phyloP scores from a whole-genome alignment of 2,797 vertebrate species.

The Hipposideros larvatus region DNA sequence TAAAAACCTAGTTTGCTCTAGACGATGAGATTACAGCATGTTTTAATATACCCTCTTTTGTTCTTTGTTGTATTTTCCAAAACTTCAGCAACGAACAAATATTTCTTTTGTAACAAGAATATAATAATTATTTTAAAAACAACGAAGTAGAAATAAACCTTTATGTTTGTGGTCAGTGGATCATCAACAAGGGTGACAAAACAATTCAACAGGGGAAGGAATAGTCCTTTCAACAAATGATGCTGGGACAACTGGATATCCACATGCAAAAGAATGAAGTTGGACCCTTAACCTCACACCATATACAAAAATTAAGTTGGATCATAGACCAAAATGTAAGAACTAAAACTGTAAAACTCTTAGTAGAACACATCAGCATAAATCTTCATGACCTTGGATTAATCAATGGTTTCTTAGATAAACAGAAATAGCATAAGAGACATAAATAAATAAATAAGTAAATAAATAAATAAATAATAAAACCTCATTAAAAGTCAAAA shows the following conservation, averaged over 20 bases:
- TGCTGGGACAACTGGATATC: neutral
- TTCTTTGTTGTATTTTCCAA: neutral
- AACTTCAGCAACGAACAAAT: neutral
- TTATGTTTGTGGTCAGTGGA: neutral
- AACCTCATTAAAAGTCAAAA: neutral
- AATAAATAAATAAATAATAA: too few species aligned
- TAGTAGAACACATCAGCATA: neutral
- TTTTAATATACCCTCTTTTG: neutral
- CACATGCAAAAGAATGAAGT: neutral
- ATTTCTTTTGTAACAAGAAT: constrained; percentile 32
- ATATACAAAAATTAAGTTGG: neutral
- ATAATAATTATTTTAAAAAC: neutral
- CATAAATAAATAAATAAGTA: neutral
- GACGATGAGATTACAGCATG: neutral
- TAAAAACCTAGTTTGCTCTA: neutral
- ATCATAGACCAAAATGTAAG: neutral
- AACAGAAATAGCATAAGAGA: neutral
- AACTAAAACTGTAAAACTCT: neutral
- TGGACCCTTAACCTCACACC: neutral
- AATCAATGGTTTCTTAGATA: neutral
- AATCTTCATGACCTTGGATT: neutral
- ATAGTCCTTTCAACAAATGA: neutral
- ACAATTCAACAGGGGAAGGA: neutral
- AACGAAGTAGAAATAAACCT: neutral
- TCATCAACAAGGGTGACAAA: neutral